Evolutionary conservation across 2,113 vertebrate species (phyloP).

Genomic region (Psammodynastes pulverulentus): DNA sequence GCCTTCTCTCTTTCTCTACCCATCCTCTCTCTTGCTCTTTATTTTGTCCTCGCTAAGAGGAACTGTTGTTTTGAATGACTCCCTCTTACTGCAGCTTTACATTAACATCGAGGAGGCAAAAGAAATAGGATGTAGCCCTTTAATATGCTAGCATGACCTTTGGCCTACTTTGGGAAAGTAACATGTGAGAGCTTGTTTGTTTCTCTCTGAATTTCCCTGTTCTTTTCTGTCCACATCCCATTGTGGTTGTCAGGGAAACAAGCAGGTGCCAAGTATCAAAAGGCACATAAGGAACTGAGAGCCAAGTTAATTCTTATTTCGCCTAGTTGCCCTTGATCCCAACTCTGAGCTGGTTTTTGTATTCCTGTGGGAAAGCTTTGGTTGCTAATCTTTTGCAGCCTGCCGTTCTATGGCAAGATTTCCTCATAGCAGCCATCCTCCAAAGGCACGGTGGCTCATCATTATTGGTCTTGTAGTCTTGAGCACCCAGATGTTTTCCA

Average conservation of each 20-base stretch:
- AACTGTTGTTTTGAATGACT: background rate
- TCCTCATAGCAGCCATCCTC: background rate
- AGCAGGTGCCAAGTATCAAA: background rate
- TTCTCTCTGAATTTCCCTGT: background rate
- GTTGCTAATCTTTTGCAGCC: background rate
- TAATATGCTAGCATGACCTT: conserved; percentile 56
- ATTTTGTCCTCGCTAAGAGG: background rate
- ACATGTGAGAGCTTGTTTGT: conserved; percentile 21
- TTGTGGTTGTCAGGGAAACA: background rate
- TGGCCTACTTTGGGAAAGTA: conserved; percentile 49
- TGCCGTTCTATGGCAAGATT: background rate
- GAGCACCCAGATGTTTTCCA: background rate
- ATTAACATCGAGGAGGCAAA: rapidly evolving
- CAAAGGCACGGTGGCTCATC: background rate
- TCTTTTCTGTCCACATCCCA: background rate
- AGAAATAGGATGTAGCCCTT: conserved; percentile 16
- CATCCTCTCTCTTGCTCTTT: background rate
- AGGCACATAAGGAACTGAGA: background rate
- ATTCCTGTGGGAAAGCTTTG: background rate
- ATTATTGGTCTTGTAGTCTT: background rate
- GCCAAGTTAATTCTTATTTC: background rate
- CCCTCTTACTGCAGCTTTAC: background rate
- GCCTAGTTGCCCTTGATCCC: no score
- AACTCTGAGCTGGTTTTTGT: background rate
- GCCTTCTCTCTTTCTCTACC: no score